A percentile compares a stretch with the other conserved stretches of the same genome.
phyloP scores from a whole-genome alignment of 2,113 vertebrate species.

The Lutjanus erythropterus region DNA sequence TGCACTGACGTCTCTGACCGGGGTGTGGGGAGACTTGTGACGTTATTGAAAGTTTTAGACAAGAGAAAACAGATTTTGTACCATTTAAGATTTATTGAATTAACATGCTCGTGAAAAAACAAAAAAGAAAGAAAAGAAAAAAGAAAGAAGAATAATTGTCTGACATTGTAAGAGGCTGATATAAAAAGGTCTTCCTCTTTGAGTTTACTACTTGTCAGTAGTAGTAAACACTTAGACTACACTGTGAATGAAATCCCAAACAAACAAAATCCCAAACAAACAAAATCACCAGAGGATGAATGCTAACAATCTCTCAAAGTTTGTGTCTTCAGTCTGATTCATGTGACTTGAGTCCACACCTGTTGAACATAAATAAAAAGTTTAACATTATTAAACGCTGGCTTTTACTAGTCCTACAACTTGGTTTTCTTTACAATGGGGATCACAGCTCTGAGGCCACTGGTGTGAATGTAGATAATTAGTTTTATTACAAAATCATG shows the following conservation, averaged over 20 bases:
- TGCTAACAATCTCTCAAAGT: background rate
- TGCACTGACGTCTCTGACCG: conserved; percentile 26
- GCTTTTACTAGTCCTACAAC: too few relatives aligned
- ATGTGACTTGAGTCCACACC: too few relatives aligned
- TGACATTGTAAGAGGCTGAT: too few relatives aligned
- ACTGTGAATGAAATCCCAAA: too few relatives aligned
- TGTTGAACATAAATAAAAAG: too few relatives aligned
- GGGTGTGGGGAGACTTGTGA: background rate
- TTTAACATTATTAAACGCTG: too few relatives aligned
- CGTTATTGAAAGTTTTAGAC: background rate
- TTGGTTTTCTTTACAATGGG: too few relatives aligned
- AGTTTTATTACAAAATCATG: background rate
- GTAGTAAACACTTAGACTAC: too few relatives aligned
- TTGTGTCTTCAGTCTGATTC: too few relatives aligned
- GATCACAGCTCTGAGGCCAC: too few relatives aligned
- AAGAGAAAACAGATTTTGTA: background rate
- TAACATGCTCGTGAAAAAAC: background rate
- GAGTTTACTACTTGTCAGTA: background rate
- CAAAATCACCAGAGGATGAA: background rate
- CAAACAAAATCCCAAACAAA: too few relatives aligned
- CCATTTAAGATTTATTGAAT: background rate
- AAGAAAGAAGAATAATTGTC: background rate
- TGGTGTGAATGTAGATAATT: background rate
- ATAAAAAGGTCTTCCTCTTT: background rate
- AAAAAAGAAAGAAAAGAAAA: too few relatives aligned